Evolutionary conservation across 1,140 invertebrate genomes (phyloP).

Genomic region (Drosophila funebris): DNA sequence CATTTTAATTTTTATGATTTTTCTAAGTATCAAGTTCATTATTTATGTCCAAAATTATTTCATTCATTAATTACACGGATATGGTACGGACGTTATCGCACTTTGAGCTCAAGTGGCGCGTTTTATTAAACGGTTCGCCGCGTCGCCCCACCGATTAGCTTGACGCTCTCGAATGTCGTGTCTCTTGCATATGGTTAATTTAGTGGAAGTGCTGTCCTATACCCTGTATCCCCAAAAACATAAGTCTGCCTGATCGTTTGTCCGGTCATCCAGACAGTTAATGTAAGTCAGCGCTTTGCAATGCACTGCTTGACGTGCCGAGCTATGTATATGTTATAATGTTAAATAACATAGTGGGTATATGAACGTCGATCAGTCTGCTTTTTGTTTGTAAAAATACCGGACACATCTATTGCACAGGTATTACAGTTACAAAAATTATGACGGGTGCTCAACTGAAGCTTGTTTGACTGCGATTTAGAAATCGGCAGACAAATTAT

Average conservation of each 20-base stretch:
- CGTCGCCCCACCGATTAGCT: slow-evolving; percentile 26
- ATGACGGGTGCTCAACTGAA: slow-evolving; percentile 13
- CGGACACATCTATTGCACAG: slow-evolving; percentile 20
- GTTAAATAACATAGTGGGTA: background rate
- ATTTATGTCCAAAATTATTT: slow-evolving; percentile 5
- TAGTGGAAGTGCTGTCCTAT: slow-evolving; percentile 17
- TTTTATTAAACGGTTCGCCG: slow-evolving; percentile 49
- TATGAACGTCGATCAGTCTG: background rate
- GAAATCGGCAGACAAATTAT: slow-evolving; percentile 17
- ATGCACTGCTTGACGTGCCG: background rate
- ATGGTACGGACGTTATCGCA: slow-evolving; percentile 43
- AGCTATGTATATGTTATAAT: too few species aligned
- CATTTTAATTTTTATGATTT: background rate
- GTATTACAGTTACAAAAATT: slow-evolving; percentile 35
- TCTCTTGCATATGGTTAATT: slow-evolving; percentile 38
- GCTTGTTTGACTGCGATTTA: slow-evolving; percentile 24
- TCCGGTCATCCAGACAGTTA: background rate
- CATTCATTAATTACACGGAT: slow-evolving; percentile 50
- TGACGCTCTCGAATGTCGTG: slow-evolving; percentile 21
- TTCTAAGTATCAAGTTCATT: background rate
- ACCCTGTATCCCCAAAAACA: slow-evolving; percentile 1
- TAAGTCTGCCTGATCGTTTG: background rate
- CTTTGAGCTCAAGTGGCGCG: slow-evolving; percentile 65
- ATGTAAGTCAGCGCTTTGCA: too few species aligned
- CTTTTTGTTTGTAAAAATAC: background rate